A percentile compares a stretch with the other conserved stretches of the same genome.
phyloP scores from a whole-genome alignment of 2,888 invertebrate species.

The Amblyjoppa fuscipennis region DNA sequence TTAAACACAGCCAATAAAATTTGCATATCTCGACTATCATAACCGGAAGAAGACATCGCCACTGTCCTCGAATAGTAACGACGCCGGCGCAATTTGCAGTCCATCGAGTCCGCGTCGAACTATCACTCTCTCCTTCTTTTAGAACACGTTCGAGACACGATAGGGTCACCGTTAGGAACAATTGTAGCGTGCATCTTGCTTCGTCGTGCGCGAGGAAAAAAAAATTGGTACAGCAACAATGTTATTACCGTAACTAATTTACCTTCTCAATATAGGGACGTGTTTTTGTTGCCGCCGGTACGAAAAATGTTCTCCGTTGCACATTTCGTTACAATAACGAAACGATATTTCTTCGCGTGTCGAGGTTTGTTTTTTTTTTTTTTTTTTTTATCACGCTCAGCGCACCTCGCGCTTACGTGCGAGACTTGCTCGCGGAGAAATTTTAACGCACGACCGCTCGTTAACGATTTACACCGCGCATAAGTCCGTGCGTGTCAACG shows the following conservation, averaged over 20 bases:
- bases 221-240: neutral
- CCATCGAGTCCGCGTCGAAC: neutral
- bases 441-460: slow-evolving; percentile 9
- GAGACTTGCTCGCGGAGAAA: slow-evolving; percentile 12
- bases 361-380: neutral
- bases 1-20: neutral
- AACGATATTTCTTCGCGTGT: neutral
- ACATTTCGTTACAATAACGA: neutral
- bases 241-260: neutral
- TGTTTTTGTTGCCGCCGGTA: neutral
- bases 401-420: neutral
- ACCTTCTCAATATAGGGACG: neutral
- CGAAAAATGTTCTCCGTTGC: neutral
- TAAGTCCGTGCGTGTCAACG: slow-evolving; percentile 9
- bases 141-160: slow-evolving; percentile 18
- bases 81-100: slow-evolving; percentile 35
- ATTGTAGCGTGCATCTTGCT: slow-evolving; percentile 1
- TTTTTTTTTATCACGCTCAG: neutral
- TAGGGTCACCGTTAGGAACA: slow-evolving; percentile 40
- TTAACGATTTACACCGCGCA: slow-evolving; percentile 13
- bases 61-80: slow-evolving; percentile 5
- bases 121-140: neutral
- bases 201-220: neutral
- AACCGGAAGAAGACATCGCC: slow-evolving; percentile 29
- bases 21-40: slow-evolving; percentile 23